Evolutionary conservation across 2,888 invertebrate genomes (phyloP).

Genomic region (Perdita meconis): DNA sequence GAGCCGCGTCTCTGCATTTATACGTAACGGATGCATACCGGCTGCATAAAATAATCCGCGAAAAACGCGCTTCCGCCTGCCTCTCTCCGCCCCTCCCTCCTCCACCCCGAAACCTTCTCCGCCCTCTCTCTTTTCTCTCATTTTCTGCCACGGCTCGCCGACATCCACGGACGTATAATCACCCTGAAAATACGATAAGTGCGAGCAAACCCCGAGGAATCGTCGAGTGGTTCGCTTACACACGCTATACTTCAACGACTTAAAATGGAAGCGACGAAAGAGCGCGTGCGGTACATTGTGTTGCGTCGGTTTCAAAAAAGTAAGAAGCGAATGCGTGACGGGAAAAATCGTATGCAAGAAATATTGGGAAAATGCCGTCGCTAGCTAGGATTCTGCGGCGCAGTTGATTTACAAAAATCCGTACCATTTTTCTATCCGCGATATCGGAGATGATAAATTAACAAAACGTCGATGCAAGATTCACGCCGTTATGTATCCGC

Average conservation of each 20-base stretch:
- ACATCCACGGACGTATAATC: constrained; percentile 54
- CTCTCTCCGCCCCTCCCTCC: background rate
- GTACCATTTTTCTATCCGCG: too few relatives aligned
- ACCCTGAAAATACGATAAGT: constrained; percentile 64
- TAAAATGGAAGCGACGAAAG: constrained; percentile 2
- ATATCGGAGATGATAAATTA: too few relatives aligned
- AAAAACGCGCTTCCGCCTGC: constrained; percentile 20
- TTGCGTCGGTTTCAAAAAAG: background rate
- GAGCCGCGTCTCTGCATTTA: constrained; percentile 68
- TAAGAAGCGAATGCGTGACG: background rate
- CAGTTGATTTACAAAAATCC: too few relatives aligned
- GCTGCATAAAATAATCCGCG: constrained; percentile 54
- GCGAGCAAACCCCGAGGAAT: constrained; percentile 21
- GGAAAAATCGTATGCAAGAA: background rate
- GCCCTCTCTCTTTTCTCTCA: constrained; percentile 17
- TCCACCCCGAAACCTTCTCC: background rate
- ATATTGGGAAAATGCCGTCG: background rate
- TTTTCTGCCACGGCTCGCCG: constrained; percentile 48
- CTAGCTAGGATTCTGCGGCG: too few relatives aligned
- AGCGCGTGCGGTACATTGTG: background rate
- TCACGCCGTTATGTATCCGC: background rate
- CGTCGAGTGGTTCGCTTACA: constrained; percentile 1
- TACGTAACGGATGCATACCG: constrained; percentile 66
- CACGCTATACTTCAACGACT: background rate
- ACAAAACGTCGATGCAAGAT: background rate